A percentile compares a stretch with the other conserved stretches of the same genome.
These are phyloP conservation scores for Aphaenogaster rudis DNA, from an alignment of 1,140 invertebrate species.

Conservation along the genomic window DNA sequence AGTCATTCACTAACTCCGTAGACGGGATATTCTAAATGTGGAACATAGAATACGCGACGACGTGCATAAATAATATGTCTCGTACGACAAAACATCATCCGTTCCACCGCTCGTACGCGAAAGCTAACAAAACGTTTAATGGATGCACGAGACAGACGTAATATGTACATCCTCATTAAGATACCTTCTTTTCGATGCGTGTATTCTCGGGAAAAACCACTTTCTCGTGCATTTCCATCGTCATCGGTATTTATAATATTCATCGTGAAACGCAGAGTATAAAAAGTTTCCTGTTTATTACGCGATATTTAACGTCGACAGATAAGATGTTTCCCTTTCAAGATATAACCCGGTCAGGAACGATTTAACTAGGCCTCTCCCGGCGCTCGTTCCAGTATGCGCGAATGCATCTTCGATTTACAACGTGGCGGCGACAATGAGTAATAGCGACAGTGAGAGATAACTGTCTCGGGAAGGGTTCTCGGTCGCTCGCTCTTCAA, in stretches of 20 bases:
- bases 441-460: conserved; percentile 47
- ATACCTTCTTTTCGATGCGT: background rate
- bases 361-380: conserved; percentile 36
- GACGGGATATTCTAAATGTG: conserved; percentile 75
- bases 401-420: conserved; percentile 46
- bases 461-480: conserved; percentile 65
- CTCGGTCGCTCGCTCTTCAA: conserved; percentile 57
- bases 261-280: background rate
- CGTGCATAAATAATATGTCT: conserved; percentile 74
- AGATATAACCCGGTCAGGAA: conserved; percentile 35
- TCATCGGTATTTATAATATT: conserved; percentile 14
- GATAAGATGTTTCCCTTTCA: conserved; percentile 28
- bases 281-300: background rate
- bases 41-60: conserved; percentile 63
- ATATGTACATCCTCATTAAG: background rate
- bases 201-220: background rate
- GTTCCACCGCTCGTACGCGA: background rate
- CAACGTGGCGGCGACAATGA: conserved; percentile 37
- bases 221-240: background rate
- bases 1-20: conserved; percentile 74
- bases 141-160: conserved; percentile 17
- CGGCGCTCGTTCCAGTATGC: conserved; percentile 17
- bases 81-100: conserved; percentile 6
- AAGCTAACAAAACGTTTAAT: conserved; percentile 32
- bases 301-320: background rate